Evolutionary conservation across 2,113 vertebrate genomes (phyloP).

Genomic region (Chaetops frenatus): DNA sequence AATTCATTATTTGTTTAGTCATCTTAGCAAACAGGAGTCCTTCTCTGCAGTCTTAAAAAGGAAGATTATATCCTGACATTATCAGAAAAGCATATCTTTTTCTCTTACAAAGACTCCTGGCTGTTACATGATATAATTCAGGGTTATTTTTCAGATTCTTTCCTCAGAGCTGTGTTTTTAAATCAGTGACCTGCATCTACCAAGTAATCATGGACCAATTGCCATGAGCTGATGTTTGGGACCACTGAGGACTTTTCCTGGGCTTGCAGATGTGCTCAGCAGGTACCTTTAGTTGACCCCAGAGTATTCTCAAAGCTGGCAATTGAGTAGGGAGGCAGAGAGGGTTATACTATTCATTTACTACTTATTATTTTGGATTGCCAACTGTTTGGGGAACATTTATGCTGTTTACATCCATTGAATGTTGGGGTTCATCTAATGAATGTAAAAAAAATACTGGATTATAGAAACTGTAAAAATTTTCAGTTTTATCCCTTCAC

Average conservation of each 20-base stretch:
- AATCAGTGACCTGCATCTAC: not conserved
- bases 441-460: not conserved
- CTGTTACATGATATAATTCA: not conserved
- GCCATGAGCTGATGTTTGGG: not conserved
- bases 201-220: not conserved
- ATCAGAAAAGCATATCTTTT: not conserved
- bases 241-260: not conserved
- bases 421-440: not conserved
- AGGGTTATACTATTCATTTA: not conserved
- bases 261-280: not conserved
- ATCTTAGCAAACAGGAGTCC: not conserved
- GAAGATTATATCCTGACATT: not conserved
- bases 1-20: not conserved
- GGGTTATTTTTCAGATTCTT: not conserved
- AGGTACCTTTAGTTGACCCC: not conserved
- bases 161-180: not conserved
- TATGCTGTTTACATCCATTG: not conserved
- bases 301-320: not conserved
- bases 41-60: not conserved
- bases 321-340: not conserved
- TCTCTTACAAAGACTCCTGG: not conserved
- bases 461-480: not conserved
- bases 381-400: not conserved
- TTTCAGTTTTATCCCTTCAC: not conserved
- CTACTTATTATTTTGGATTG: not conserved